Percentiles rank a stretch among this genome's conserved stretches.
These are phyloP conservation scores for Gephyroberyx darwinii DNA, from an alignment of 2,797 vertebrate genomes.

Conservation along the genomic window DNA sequence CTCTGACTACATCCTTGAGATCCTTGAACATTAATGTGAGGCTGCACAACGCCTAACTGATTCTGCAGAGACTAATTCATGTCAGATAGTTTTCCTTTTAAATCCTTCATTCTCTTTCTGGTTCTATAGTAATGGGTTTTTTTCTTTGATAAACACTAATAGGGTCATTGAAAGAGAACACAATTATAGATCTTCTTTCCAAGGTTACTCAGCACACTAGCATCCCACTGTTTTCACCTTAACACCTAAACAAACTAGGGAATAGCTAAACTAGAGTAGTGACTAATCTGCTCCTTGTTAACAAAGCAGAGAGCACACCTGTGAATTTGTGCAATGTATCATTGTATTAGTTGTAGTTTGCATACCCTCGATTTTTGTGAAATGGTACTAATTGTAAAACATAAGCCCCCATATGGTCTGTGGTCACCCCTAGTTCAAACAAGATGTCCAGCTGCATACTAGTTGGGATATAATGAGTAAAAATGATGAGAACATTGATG, in stretches of 20 bases:
- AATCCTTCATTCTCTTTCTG: neutral
- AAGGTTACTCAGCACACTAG: neutral
- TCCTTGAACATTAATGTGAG: slow-evolving; percentile 30
- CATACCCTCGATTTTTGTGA: neutral
- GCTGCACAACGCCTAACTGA: slow-evolving; percentile 39
- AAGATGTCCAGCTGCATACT: neutral
- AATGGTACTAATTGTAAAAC: neutral
- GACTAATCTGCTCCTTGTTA: too few relatives aligned
- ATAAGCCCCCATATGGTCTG: neutral
- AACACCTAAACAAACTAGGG: neutral
- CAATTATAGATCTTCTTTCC: neutral
- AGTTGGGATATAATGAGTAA: neutral
- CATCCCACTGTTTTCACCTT: neutral
- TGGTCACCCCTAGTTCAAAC: neutral
- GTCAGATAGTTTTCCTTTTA: slow-evolving; percentile 5
- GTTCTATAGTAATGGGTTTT: slow-evolving; percentile 3
- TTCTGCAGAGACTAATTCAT: slow-evolving; percentile 26
- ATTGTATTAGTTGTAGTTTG: neutral
- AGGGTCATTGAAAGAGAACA: neutral
- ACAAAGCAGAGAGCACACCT: too few relatives aligned
- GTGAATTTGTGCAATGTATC: neutral
- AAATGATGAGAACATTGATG: neutral
- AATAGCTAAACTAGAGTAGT: too few relatives aligned
- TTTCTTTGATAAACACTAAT: slow-evolving; percentile 2
- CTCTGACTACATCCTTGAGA: slow-evolving; percentile 5